Conservation (phyloP, 2,113 vertebrate species). For the Eclectus roratus region DNA sequence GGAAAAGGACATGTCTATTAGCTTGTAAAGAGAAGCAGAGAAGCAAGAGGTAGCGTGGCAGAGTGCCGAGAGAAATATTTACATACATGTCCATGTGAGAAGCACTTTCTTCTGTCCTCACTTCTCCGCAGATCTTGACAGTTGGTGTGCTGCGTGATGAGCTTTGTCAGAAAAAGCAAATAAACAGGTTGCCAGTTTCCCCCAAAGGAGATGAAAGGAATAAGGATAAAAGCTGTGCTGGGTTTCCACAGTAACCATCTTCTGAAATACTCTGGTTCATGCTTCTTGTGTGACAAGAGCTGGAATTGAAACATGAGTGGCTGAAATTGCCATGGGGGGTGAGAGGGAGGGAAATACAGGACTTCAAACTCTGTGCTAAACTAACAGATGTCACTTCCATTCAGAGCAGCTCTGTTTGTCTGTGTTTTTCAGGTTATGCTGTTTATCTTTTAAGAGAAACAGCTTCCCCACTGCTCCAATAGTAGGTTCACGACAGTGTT, state of each 20-base stretch:
- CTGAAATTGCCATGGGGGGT: background rate
- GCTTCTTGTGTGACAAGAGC: background rate
- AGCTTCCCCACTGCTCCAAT: background rate
- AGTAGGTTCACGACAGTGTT: background rate
- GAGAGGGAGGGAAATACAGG: background rate
- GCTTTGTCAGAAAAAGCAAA: background rate
- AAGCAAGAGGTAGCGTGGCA: background rate
- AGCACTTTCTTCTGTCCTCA: background rate
- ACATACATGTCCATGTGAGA: background rate
- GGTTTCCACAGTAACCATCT: constrained; percentile 48
- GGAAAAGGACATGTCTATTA: background rate
- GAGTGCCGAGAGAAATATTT: background rate
- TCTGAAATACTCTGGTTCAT: background rate
- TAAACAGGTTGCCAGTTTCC: constrained; percentile 29
- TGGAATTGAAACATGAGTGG: background rate
- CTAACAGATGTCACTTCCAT: background rate
- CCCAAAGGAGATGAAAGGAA: constrained; percentile 22
- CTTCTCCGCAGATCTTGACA: background rate
- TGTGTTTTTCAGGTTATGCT: background rate
- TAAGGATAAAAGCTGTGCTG: constrained; percentile 37
- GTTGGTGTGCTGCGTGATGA: background rate
- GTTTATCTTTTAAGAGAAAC: background rate
- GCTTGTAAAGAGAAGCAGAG: background rate
- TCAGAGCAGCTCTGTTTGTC: background rate
- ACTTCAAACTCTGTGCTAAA: background rate